Conservation (phyloP, 2,888 invertebrate species). For the Drosophila neonasuta region DNA sequence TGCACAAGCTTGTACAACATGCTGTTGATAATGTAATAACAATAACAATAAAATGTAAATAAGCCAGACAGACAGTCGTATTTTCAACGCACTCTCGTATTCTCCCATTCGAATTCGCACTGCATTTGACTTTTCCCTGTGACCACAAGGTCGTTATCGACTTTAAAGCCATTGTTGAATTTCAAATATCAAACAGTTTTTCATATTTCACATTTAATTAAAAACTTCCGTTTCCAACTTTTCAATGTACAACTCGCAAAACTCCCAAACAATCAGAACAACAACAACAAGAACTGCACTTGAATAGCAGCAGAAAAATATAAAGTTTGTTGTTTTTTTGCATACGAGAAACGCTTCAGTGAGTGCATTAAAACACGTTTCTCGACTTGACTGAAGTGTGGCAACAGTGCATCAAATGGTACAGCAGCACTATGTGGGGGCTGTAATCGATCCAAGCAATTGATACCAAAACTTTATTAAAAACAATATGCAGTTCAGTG, state of each 20-base stretch:
- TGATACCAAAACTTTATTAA: conserved; percentile 31
- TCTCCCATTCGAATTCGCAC: conserved; percentile 5
- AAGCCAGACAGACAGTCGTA: conserved; percentile 29
- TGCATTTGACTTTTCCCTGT: conserved; percentile 37
- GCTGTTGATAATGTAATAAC: conserved; percentile 73
- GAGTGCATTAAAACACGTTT: conserved; percentile 60
- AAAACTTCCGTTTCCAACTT: conserved; percentile 61
- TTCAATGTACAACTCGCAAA: conserved; percentile 10
- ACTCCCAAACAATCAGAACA: conserved; percentile 37
- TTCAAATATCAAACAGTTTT: conserved; percentile 15
- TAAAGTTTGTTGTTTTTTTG: conserved; percentile 32
- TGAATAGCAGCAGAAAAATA: conserved; percentile 26
- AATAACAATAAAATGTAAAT: conserved; percentile 57
- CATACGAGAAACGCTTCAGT: conserved; percentile 55
- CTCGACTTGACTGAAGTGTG: conserved; percentile 37
- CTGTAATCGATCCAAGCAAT: conserved; percentile 39
- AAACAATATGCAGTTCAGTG: conserved; percentile 6
- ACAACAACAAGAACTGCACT: conserved; percentile 59
- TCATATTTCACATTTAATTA: conserved; percentile 61
- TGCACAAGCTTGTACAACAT: conserved; percentile 52
- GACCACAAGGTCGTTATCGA: conserved; percentile 43
- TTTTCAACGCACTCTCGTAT: not conserved
- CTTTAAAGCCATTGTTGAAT: conserved; percentile 11
- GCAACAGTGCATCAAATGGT: conserved; percentile 39
- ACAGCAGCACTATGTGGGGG: conserved; percentile 22